Percentiles rank a stretch among this genome's conserved stretches.
phyloP scores from a whole-genome alignment of 2,113 vertebrate species.

The Donacobius atricapilla region DNA sequence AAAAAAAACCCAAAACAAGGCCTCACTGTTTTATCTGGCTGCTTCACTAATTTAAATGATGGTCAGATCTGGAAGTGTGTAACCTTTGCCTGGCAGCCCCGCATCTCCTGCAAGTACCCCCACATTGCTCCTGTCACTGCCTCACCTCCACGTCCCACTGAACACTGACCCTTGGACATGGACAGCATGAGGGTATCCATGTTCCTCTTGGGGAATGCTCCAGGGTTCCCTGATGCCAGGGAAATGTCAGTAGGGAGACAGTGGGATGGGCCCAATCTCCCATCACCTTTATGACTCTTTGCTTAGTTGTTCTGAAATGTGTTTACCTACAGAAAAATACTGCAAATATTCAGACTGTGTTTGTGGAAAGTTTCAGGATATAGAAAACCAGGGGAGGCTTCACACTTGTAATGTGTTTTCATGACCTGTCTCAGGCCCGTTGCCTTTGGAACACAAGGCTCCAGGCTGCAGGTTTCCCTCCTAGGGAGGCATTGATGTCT shows the following conservation, averaged over 20 bases:
- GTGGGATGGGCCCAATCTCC: neutral
- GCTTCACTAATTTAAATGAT: neutral
- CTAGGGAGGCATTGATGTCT: neutral
- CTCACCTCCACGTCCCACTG: accelerated
- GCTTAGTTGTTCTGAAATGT: neutral
- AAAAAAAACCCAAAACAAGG: neutral
- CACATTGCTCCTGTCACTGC: neutral
- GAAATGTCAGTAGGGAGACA: neutral
- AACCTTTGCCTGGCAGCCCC: neutral
- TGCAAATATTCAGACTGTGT: neutral
- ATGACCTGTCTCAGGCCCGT: accelerated
- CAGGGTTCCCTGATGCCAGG: neutral
- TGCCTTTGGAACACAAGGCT: neutral
- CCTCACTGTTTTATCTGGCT: neutral
- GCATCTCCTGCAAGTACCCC: accelerated
- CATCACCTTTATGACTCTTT: neutral
- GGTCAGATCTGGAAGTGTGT: neutral
- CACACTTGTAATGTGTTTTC: neutral
- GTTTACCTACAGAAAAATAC: neutral
- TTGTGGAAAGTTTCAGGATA: neutral
- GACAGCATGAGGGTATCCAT: neutral
- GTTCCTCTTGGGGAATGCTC: neutral
- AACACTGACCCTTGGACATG: neutral
- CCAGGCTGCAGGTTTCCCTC: neutral
- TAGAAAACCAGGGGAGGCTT: neutral